Conservation (phyloP, 2,888 invertebrate species). For the Julus scanicus region DNA sequence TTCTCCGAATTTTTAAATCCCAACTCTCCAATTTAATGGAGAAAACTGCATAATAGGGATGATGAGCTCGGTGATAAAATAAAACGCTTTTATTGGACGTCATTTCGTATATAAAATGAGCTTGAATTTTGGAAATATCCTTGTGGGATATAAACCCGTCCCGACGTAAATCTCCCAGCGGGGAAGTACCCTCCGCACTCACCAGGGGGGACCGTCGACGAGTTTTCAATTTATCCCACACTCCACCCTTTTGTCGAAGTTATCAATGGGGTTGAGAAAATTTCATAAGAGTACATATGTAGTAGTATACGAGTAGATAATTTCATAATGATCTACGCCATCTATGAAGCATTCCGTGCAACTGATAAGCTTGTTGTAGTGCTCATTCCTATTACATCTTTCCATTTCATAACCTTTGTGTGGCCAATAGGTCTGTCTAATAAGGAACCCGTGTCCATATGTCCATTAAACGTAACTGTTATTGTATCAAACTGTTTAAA, state of each 20-base stretch:
- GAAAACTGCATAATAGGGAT: slow-evolving; percentile 27
- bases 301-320: neutral
- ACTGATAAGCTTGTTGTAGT: no score
- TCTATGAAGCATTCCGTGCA: neutral
- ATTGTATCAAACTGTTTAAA: neutral
- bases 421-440: no score
- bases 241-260: neutral
- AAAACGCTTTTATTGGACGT: neutral
- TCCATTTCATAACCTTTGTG: no score
- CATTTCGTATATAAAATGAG: neutral
- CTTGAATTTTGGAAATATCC: neutral
- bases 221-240: neutral
- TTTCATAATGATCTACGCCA: neutral
- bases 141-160: neutral
- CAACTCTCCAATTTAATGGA: slow-evolving; percentile 23
- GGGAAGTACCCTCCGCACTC: neutral
- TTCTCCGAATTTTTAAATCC: slow-evolving; percentile 30
- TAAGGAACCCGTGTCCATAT: no score
- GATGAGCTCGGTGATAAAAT: slow-evolving; percentile 15
- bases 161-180: slow-evolving; percentile 28
- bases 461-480: no score
- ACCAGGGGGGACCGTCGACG: neutral
- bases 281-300: neutral
- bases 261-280: neutral
- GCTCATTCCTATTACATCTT: no score